Evolutionary conservation across 2,113 vertebrate species (phyloP).

Genomic region (Corythoichthys intestinalis): DNA sequence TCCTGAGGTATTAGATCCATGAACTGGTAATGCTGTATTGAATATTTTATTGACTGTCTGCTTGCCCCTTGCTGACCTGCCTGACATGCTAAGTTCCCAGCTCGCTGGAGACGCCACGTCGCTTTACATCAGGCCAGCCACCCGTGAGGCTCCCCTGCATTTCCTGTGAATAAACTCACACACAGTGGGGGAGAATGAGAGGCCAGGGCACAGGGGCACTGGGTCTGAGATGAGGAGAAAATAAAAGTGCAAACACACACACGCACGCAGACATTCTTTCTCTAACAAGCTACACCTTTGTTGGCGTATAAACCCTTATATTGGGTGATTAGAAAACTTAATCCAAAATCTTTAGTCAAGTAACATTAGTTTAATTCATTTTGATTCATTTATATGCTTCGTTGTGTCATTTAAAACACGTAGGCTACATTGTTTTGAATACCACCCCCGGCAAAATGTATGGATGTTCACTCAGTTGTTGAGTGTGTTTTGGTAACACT

Average conservation of each 20-base stretch:
- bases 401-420: neutral
- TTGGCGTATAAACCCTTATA: conserved; percentile 58
- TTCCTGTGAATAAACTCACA: conserved; percentile 79
- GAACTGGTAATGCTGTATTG: conserved; percentile 81
- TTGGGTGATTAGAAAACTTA: conserved; percentile 58
- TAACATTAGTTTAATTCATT: too few relatives aligned
- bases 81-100: conserved; percentile 81
- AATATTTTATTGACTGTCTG: conserved; percentile 90
- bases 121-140: conserved; percentile 76
- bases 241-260: conserved; percentile 47
- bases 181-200: conserved; percentile 74
- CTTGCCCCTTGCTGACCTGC: conserved; percentile 81
- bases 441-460: too few relatives aligned
- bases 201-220: conserved; percentile 65
- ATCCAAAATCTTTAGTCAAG: conserved; percentile 16
- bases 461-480: too few relatives aligned
- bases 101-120: conserved; percentile 80
- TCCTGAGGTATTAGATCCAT: conserved; percentile 80
- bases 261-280: conserved; percentile 44
- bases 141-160: conserved; percentile 77
- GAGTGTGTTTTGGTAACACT: too few relatives aligned
- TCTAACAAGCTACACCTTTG: conserved; percentile 58
- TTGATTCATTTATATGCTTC: neutral
- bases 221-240: conserved; percentile 56
- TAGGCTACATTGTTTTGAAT: too few relatives aligned